Conservation (phyloP, 2,888 invertebrate species). For the Agonopterix alstromeriana region DNA sequence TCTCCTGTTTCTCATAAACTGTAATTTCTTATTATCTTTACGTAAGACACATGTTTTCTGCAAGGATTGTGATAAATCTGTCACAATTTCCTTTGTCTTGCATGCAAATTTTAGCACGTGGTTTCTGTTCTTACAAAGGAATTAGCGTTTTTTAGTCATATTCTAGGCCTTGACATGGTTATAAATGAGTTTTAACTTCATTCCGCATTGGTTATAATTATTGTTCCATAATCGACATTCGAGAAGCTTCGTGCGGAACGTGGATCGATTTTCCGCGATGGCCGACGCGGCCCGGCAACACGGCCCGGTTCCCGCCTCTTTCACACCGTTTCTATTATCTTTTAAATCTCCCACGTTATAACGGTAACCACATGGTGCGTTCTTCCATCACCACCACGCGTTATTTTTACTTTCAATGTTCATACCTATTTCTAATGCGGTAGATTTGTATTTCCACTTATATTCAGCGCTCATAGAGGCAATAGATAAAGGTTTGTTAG, state of each 20-base stretch:
- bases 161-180: not conserved
- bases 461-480: too few relatives aligned
- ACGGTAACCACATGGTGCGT: too few relatives aligned
- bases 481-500: too few relatives aligned
- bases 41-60: not conserved
- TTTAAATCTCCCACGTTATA: too few relatives aligned
- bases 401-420: too few relatives aligned
- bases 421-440: too few relatives aligned
- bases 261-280: constrained; percentile 46
- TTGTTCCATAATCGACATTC: constrained; percentile 22
- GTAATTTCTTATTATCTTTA: constrained; percentile 1
- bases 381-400: too few relatives aligned
- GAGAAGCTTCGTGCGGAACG: constrained; percentile 38
- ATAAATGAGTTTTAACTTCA: not conserved
- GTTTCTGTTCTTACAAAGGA: not conserved
- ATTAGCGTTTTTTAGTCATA: too few relatives aligned
- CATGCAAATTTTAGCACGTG: constrained; percentile 1
- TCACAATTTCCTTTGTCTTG: constrained; percentile 3
- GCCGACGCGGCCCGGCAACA: constrained; percentile 18
- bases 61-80: too few relatives aligned
- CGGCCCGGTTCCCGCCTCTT: not conserved
- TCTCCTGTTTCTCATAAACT: constrained; percentile 4
- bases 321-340: not conserved
- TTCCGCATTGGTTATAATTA: not conserved
- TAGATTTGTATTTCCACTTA: too few relatives aligned